phyloP scores from a whole-genome alignment of 1,140 invertebrate genomes.

The Trichonephila clavipes region DNA sequence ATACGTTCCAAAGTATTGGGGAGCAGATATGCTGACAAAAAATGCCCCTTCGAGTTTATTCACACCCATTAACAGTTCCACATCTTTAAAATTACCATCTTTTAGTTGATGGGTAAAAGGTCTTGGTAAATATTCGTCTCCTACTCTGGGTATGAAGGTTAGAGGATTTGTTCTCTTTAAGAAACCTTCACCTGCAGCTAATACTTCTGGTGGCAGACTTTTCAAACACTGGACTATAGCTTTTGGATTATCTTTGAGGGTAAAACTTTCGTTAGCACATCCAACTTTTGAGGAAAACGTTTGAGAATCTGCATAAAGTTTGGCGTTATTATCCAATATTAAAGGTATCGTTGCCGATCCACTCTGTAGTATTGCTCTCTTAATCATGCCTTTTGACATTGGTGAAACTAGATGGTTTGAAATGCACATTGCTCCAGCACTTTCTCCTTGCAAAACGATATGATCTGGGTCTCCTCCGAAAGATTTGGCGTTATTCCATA shows the following conservation, averaged over 20 bases:
- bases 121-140: constrained; percentile 44
- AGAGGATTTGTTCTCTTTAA: constrained; percentile 2
- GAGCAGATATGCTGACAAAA: not conserved
- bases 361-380: constrained; percentile 81
- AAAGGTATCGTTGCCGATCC: constrained; percentile 32
- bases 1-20: constrained; percentile 16
- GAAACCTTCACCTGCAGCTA: not conserved
- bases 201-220: not conserved
- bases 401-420: constrained; percentile 80
- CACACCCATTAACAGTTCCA: constrained; percentile 19
- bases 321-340: not conserved
- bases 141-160: constrained; percentile 39
- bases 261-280: constrained; percentile 11
- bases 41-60: constrained; percentile 48
- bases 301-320: not conserved
- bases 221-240: constrained; percentile 32
- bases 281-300: not conserved
- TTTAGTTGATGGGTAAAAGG: not conserved
- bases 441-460: constrained; percentile 83
- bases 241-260: constrained; percentile 22
- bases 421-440: constrained; percentile 80
- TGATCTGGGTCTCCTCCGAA: constrained; percentile 78
- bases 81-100: constrained; percentile 9
- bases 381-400: constrained; percentile 72
- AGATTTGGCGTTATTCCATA: constrained; percentile 76